Evolutionary conservation across 2,888 invertebrate genomes (phyloP), one percentile per base, ranked within the genome.

Genomic region (Endotricha flammealis): DNA sequence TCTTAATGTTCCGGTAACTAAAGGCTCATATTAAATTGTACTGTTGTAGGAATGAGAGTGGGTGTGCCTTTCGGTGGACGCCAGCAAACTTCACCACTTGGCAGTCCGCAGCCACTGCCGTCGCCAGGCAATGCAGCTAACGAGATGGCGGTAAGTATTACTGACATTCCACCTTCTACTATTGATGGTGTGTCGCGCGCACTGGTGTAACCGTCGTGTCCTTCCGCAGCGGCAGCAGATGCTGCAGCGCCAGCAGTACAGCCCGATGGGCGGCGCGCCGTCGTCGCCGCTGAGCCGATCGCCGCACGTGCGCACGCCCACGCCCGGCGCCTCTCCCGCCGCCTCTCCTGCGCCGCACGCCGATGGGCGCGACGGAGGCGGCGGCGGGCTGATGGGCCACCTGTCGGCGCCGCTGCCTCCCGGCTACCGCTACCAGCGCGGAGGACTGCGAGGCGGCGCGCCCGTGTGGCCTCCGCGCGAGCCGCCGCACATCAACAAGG

Each of bases 361-460:
- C 23, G 71, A 68, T n/a, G n/a, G n/a, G n/a, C n/a, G n/a, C 40
- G 69, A 65, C 50, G 71, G 66, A 32, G 71, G 67, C 32, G 61
- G 68, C 28, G 60, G 59, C 3, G 88, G 88, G 48, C 88, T 89
- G 5, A 48, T 2, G 76, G 90, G 39, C 90, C 65, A 73, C 27
- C 90, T 89, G 63, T 47, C 43, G 0, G 81, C 90, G 31, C 91
- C 91, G 0, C 57, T 88, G n/a, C 89, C 90, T 1, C 85, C 89
- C 12, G 83, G 87, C 37, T 90, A 90, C 54, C 80, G 90, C 29
- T 91, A 90, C 64, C 83, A 88, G 49, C 90, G 89, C 54, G 78
- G 90, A 2, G 93, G 87, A 41, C 73, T 92, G 2, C 71, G 89
- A 42, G 92, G 92, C 12, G 92, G 92, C 3, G 88, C 91, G 0